Conservation (phyloP, 2,888 invertebrate genomes). For the Chrysopilus asiliformis region DNA sequence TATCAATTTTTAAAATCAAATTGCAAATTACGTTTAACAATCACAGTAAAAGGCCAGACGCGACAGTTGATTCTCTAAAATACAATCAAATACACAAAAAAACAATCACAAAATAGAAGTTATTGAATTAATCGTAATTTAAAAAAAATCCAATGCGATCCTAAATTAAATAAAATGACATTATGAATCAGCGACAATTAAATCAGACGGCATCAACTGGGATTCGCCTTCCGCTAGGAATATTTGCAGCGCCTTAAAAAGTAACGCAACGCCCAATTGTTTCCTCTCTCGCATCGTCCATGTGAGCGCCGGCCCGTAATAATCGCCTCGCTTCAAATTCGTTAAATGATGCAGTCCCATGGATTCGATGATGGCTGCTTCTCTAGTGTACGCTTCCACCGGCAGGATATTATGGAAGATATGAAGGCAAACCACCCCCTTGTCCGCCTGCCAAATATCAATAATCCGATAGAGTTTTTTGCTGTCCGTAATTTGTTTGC, state of each 20-base stretch:
- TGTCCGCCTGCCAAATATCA: constrained; percentile 70
- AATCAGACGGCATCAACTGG: constrained; percentile 66
- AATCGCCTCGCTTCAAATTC: constrained; percentile 68
- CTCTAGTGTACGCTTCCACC: constrained; percentile 85
- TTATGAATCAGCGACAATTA: no score
- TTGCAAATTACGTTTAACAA: no score
- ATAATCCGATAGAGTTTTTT: constrained; percentile 65
- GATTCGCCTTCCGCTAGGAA: constrained; percentile 80
- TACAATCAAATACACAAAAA: no score
- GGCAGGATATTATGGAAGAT: constrained; percentile 83
- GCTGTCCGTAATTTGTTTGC: constrained; percentile 19
- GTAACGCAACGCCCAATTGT: constrained; percentile 61
- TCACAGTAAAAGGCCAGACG: no score
- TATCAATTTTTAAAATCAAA: no score
- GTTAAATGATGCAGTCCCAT: constrained; percentile 61
- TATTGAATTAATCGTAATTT: no score
- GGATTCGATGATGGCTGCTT: constrained; percentile 89
- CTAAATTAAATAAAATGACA: no score
- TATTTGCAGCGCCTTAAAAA: constrained; percentile 71
- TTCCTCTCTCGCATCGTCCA: constrained; percentile 60
- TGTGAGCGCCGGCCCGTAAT: constrained; percentile 62
- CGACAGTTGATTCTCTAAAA: no score
- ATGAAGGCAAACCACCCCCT: constrained; percentile 82
- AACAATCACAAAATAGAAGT: no score
- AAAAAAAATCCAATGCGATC: no score